A percentile compares a stretch with the other conserved stretches of the same genome.
Conservation (phyloP, 2,113 vertebrate genomes). For the Falco punctatus region DNA sequence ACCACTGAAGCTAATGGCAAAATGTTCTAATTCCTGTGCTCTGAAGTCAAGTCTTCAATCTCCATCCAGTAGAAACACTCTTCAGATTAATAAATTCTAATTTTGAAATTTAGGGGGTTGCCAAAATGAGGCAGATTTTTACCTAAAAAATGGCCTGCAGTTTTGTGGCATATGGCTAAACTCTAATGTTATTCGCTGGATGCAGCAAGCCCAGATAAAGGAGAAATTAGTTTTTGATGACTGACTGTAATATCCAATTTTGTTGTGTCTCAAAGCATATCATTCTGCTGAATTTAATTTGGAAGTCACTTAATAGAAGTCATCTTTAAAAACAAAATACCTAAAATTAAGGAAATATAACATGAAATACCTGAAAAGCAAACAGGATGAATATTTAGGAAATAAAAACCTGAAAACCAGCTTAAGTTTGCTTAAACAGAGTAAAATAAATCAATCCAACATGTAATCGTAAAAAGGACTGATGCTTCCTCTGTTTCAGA, state of each 20-base stretch:
- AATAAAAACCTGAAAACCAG: not conserved
- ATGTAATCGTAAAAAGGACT: not conserved
- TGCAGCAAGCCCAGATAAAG: not conserved
- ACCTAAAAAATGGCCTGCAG: not conserved
- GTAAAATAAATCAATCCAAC: not conserved
- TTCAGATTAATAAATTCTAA: not conserved
- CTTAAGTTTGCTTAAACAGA: not conserved
- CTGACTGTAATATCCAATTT: not conserved
- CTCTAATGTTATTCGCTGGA: not conserved
- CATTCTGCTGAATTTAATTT: not conserved
- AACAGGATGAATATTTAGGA: not conserved
- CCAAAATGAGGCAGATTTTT: not conserved
- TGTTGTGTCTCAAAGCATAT: not conserved
- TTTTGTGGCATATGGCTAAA: not conserved
- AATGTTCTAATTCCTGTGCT: not conserved
- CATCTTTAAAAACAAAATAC: not conserved
- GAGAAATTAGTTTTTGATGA: not conserved
- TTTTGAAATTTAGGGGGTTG: not conserved
- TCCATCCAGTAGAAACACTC: not conserved
- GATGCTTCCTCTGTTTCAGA: slow-evolving; percentile 33
- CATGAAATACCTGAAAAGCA: not conserved
- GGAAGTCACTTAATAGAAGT: not conserved
- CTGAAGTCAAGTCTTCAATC: not conserved
- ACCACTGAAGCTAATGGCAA: not conserved
- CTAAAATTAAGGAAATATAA: not conserved